Evolutionary conservation across 1,140 invertebrate genomes (phyloP).

Genomic region (Drosophila elegans): DNA sequence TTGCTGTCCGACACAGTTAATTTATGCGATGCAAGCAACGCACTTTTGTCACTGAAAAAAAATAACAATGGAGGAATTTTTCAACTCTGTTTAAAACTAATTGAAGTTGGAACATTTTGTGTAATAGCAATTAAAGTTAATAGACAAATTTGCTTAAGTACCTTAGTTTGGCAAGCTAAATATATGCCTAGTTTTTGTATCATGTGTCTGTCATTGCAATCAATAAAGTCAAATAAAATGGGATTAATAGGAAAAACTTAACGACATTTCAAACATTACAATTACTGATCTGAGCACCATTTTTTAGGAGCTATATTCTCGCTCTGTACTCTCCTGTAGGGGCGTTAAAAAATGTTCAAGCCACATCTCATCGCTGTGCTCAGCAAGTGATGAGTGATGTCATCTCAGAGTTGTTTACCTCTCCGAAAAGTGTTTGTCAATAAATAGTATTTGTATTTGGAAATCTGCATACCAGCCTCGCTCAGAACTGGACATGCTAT

Average conservation of each 20-base stretch:
- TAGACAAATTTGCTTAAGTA: too few relatives aligned
- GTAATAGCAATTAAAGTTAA: neutral
- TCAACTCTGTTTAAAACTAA: neutral
- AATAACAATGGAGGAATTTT: neutral
- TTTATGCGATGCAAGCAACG: slow-evolving; percentile 62
- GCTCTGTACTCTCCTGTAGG: slow-evolving; percentile 24
- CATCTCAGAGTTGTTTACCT: slow-evolving; percentile 63
- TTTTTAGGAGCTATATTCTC: slow-evolving; percentile 36
- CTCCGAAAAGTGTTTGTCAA: slow-evolving; percentile 65
- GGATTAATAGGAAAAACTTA: too few relatives aligned
- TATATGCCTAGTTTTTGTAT: too few relatives aligned
- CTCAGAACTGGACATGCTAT: slow-evolving; percentile 41
- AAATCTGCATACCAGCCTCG: slow-evolving; percentile 50
- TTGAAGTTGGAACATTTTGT: neutral
- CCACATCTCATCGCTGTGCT: slow-evolving; percentile 40
- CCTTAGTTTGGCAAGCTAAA: too few relatives aligned
- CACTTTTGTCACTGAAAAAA: slow-evolving; percentile 37
- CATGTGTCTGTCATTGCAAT: too few relatives aligned
- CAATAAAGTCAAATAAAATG: too few relatives aligned
- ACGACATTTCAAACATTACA: neutral
- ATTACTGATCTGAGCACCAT: slow-evolving; percentile 3
- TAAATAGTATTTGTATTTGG: slow-evolving; percentile 50
- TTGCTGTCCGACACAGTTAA: slow-evolving; percentile 41
- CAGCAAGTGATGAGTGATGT: slow-evolving; percentile 57
- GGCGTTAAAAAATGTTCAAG: slow-evolving; percentile 23